Base-by-base conservation (phyloP, 1,140 invertebrate species). In the Heliconius himera region DNA sequence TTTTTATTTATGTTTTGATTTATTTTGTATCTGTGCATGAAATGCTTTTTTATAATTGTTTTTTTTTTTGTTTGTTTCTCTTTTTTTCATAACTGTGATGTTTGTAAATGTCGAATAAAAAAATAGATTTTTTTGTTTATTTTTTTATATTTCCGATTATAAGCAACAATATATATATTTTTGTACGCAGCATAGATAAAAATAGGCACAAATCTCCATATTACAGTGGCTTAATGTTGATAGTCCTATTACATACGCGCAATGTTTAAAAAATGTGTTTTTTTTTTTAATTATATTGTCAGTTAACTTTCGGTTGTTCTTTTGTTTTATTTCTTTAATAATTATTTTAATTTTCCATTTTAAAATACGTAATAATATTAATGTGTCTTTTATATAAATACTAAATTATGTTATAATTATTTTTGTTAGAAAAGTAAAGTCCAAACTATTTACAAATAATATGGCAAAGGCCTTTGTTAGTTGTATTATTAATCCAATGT, bases 1-100 rank as follows among this genome's bases (percentile, higher is more conserved):
- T 33, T 73, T 74, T 79, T 74, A 78, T 78, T 78, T 74, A 66
- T 66, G 41, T 49, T 75, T 79, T 38, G 38, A 20, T 66, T 70
- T 66, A 66, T 29, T 66, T 60, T 60, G 9, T 60, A 66, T 66
- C 22, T 26, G 4, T 66, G 54, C n/a, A 66, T 66, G 60, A 26
- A 66, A 29, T 66, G 26, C 9, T 6, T 66, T 29, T 29, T 26
- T 66, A 26, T 13, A 46, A 16, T 16, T 26, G 3, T 66, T 66
- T 29, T 5, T 66, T 5, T 60, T 13, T 26, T 9, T 26, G 22
- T 26, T 66, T 26, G 20, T 29, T 16, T 66, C 29, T 66, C 3
- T 16, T 26, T 66, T 26, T 66, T 66, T 66, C 4, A 5, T 66
- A 26, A 26, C 26, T 66, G 22, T 66, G 60, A 26, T 16, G 60